Conservation (phyloP, 2,888 invertebrate genomes). For the Cylindroiulus punctatus region DNA sequence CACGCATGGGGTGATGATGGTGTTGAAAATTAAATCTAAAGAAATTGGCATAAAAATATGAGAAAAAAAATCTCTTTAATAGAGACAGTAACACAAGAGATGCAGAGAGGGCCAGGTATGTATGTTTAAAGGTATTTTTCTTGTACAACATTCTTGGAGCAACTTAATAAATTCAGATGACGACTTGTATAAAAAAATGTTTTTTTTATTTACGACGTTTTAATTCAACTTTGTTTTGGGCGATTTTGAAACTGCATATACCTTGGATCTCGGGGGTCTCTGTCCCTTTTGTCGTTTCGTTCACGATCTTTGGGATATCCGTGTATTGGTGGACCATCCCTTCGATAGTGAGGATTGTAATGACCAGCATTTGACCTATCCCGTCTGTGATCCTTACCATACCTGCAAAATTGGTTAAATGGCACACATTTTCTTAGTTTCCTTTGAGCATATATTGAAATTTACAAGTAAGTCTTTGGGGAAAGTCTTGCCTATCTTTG, state of each 20-base stretch:
- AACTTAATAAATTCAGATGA: no score
- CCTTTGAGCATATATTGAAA: background rate
- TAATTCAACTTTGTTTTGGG: no score
- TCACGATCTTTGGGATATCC: slow-evolving; percentile 54
- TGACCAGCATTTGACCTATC: slow-evolving; percentile 13
- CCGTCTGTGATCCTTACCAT: slow-evolving; percentile 50
- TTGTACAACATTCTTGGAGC: no score
- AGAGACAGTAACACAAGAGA: background rate
- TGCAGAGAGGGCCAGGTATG: background rate
- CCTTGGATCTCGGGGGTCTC: slow-evolving; percentile 54
- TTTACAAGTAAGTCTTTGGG: background rate
- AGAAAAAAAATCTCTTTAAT: no score
- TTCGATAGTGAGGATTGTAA: slow-evolving; percentile 50
- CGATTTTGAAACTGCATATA: background rate
- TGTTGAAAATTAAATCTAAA: slow-evolving; percentile 51
- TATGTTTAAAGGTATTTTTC: background rate
- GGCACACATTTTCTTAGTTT: background rate
- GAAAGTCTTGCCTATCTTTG: slow-evolving; percentile 44
- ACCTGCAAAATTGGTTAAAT: slow-evolving; percentile 17
- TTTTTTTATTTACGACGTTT: no score
- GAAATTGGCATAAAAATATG: background rate
- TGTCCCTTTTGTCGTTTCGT: slow-evolving; percentile 47
- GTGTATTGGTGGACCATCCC: slow-evolving; percentile 16
- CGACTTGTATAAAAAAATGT: no score
- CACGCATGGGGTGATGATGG: slow-evolving; percentile 38